These are phyloP conservation scores for Scolopax mira DNA, from an alignment of 2,113 vertebrate species.

Conservation along the genomic window DNA sequence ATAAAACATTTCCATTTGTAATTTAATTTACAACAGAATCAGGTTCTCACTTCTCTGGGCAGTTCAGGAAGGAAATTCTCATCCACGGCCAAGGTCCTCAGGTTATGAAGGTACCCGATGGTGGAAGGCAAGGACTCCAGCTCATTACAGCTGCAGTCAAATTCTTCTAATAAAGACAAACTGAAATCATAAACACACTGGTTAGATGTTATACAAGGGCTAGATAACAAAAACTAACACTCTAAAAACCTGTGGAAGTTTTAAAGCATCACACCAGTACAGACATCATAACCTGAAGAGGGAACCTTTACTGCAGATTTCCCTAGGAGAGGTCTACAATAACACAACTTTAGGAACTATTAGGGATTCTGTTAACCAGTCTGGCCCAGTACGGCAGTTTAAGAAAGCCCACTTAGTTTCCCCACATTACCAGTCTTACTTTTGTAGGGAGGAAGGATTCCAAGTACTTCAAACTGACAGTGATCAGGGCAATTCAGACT, in stretches of 20 bases:
- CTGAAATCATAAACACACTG: slow-evolving; percentile 72
- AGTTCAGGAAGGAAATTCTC: slow-evolving; percentile 96
- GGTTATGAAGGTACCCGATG: slow-evolving; percentile 92
- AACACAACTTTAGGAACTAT: not conserved
- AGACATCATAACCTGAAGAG: not conserved
- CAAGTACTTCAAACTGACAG: not conserved
- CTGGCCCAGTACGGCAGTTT: not conserved
- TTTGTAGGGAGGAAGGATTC: not conserved
- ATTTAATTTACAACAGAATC: not conserved
- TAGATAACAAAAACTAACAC: not conserved
- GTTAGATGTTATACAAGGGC: not conserved
- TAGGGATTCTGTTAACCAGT: not conserved
- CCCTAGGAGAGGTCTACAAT: not conserved
- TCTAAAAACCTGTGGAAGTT: not conserved
- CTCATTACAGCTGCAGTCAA: slow-evolving; percentile 99
- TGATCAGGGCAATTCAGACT: not conserved
- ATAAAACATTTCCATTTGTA: not conserved
- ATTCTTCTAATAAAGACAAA: slow-evolving; percentile 94
- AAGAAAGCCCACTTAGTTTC: not conserved
- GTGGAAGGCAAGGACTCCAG: slow-evolving; percentile 92
- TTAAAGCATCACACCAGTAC: not conserved
- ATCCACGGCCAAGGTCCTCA: slow-evolving; percentile 92
- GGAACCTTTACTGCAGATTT: not conserved
- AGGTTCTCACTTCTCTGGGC: slow-evolving; percentile 87
- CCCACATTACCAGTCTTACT: no score